Conservation (phyloP, 2,113 vertebrate genomes). For the Neogale vison region DNA sequence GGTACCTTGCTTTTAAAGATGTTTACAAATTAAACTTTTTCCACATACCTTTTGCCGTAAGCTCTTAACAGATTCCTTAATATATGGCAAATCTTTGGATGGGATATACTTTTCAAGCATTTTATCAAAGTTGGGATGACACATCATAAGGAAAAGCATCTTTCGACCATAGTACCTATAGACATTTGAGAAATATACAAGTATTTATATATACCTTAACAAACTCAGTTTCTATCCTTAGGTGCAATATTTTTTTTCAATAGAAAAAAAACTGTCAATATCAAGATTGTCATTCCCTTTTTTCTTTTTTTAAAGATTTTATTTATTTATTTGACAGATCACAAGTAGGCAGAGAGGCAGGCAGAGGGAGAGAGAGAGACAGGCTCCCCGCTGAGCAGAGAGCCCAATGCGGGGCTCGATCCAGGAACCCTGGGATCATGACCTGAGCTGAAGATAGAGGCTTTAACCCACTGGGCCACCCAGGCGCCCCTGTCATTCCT, state of each 20-base stretch:
- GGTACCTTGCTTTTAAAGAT: not conserved
- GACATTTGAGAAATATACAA: constrained; percentile 51
- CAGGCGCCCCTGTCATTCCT: not conserved
- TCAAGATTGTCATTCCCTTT: not conserved
- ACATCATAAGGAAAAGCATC: constrained; percentile 93
- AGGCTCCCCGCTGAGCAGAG: too few species aligned
- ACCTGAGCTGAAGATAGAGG: too few species aligned
- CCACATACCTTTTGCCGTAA: constrained; percentile 91
- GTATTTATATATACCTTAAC: not conserved
- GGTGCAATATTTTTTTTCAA: not conserved
- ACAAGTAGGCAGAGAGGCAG: too few species aligned
- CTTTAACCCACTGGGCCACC: too few species aligned
- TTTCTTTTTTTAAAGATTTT: too few species aligned
- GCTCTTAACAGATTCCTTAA: constrained; percentile 89
- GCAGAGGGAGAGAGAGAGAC: too few species aligned
- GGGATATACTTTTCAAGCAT: constrained; percentile 91
- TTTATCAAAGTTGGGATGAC: constrained; percentile 93
- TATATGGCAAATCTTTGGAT: constrained; percentile 90
- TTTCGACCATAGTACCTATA: constrained; percentile 93
- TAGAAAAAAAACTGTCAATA: not conserved
- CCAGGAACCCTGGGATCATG: too few species aligned
- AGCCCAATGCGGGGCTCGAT: too few species aligned
- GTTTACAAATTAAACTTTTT: constrained; percentile 26
- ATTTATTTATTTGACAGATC: too few species aligned
- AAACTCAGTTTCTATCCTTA: constrained; percentile 32